Base-by-base conservation (phyloP, 2,113 vertebrate species). In the Papio anubis region DNA sequence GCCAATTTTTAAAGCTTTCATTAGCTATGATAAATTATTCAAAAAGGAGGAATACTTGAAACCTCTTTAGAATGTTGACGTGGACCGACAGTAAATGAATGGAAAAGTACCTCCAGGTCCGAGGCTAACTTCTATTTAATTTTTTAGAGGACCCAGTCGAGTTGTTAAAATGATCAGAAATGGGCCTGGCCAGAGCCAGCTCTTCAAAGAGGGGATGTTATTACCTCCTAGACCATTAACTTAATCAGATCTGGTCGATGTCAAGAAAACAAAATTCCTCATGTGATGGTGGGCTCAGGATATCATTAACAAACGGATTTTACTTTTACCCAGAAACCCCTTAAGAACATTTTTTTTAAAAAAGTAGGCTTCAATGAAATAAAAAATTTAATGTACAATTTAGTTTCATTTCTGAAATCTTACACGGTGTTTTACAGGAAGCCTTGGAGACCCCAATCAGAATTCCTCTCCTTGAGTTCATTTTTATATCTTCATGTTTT, bases 151-250 rank as follows among this genome's bases (percentile, higher is more conserved):
- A 30, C 48, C 55, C 84, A 18, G 61, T 81, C 12, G 30, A 30
- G 50, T 66, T 88, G 66, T 95, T 94, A 90, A 96, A 88, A 92
- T 40, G 72, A 50, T 86, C 92, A 92, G 78, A 92, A 70, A 40
- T 1, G 30, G 70, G 27, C 48, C 68, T 43, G 84, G 48, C 75
- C 18, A 30, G 81, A 83, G 70, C 48, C 35, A 40, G 13, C 35
- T 81, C 88, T 86, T 40, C 35, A 45, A 30, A 72, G 7, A 35
- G 30, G 55, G 79, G n/a, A 14, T 52, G 17, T 43, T 38, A 18
- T 16, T 59, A 43, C 93, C 80, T 81, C 84, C 64, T 57, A 10
- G 32, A 68, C 59, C 57, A 6, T 92, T 78, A 50, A 38, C 66
- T 81, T 83, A 82, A 90, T 87, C 97, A 75, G 83, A 90, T 73